These are phyloP conservation scores for Selene dorsalis DNA, from an alignment of 2,797 vertebrate genomes.

Conservation along the genomic window DNA sequence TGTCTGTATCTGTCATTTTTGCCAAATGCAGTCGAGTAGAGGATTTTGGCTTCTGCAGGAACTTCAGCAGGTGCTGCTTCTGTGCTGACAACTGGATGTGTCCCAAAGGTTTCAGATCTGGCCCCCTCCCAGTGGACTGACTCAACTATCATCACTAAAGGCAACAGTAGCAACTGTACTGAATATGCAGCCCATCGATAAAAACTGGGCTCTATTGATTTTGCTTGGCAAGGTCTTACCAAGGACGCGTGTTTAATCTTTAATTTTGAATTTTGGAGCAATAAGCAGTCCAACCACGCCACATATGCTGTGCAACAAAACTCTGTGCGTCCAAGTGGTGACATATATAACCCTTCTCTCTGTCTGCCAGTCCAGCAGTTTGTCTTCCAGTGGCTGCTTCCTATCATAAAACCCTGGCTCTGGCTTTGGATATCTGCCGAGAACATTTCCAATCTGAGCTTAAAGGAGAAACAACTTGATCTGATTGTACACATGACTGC, in stretches of 20 bases:
- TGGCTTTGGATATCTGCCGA: slow-evolving; percentile 57
- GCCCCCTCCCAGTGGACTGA: slow-evolving; percentile 25
- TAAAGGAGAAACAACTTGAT: slow-evolving; percentile 73
- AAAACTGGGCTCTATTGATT: not conserved
- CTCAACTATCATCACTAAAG: slow-evolving; percentile 17
- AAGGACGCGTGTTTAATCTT: not conserved
- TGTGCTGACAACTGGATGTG: slow-evolving; percentile 43
- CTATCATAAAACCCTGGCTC: slow-evolving; percentile 51
- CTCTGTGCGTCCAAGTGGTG: slow-evolving; percentile 18
- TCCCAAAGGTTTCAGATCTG: slow-evolving; percentile 49
- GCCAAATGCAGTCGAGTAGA: slow-evolving; percentile 59
- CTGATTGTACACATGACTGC: slow-evolving; percentile 81
- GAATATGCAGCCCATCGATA: not conserved
- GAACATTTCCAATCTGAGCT: slow-evolving; percentile 65
- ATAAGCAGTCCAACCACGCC: not conserved
- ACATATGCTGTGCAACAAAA: not conserved
- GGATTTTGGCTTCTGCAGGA: slow-evolving; percentile 59
- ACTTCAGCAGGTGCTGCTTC: slow-evolving; percentile 61
- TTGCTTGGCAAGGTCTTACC: not conserved
- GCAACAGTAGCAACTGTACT: not conserved
- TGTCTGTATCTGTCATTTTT: slow-evolving; percentile 46
- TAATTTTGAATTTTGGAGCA: not conserved
- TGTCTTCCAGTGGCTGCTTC: slow-evolving; percentile 68
- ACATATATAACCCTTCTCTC: slow-evolving; percentile 46
- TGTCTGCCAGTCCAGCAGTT: slow-evolving; percentile 29